A percentile compares a stretch with the other conserved stretches of the same genome.
Conservation (phyloP, 2,888 invertebrate species). For the Papilio protenor region DNA sequence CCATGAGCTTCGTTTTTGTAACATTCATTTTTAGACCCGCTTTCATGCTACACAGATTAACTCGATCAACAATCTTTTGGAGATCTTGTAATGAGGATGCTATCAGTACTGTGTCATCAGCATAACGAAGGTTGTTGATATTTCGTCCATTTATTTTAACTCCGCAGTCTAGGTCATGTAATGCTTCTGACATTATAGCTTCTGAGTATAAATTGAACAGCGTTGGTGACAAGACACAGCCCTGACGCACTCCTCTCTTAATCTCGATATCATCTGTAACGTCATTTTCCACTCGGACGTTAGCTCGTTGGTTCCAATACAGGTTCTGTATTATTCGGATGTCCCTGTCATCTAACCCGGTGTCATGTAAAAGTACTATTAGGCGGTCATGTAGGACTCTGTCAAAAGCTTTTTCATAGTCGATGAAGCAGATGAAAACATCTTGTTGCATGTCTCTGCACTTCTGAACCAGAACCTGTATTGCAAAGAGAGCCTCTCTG, state of each 20-base stretch:
- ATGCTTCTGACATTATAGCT: conserved; percentile 31
- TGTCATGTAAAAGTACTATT: not conserved
- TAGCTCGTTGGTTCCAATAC: conserved; percentile 33
- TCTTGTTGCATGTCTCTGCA: conserved; percentile 45
- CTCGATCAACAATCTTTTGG: conserved; percentile 30
- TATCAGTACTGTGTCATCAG: conserved; percentile 36
- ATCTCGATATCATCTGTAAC: conserved; percentile 14
- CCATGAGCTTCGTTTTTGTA: not conserved
- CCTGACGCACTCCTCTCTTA: conserved; percentile 37
- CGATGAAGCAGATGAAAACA: conserved; percentile 41
- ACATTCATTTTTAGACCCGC: conserved; percentile 3
- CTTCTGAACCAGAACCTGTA: conserved; percentile 45
- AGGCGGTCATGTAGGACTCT: not conserved
- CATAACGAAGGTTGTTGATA: conserved; percentile 39
- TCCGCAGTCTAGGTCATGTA: conserved; percentile 13
- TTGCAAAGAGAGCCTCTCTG: conserved; percentile 45
- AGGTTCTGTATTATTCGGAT: conserved; percentile 38
- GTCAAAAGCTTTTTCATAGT: not conserved
- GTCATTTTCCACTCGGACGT: conserved; percentile 21
- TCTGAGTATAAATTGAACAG: conserved; percentile 41
- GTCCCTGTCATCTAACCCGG: conserved; percentile 40
- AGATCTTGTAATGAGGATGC: conserved; percentile 32
- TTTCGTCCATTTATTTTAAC: conserved; percentile 30
- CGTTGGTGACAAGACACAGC: conserved; percentile 39
- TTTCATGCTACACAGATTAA: conserved; percentile 22